Evolutionary conservation across 2,113 vertebrate species (phyloP).

Genomic region (Axis porcinus): DNA sequence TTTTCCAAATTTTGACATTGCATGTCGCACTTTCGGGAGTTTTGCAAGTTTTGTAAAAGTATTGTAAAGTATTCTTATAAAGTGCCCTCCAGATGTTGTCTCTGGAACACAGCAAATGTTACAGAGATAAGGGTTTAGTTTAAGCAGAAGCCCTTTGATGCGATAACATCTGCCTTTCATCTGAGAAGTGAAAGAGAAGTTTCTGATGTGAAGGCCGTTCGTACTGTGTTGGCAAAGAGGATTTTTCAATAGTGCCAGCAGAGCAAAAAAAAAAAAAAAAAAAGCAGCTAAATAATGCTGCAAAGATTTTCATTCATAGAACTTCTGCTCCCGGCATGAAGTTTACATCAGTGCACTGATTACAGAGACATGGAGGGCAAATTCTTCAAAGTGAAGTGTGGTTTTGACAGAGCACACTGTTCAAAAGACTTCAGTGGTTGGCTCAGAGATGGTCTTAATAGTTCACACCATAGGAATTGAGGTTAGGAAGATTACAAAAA

Average conservation of each 20-base stretch:
- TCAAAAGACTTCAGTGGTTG: not conserved
- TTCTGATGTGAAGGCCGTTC: not conserved
- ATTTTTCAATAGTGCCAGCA: not conserved
- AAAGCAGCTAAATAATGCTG: not conserved
- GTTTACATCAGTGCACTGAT: not conserved
- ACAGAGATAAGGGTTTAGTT: not conserved
- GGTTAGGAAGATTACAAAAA: not conserved
- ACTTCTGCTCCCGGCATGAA: rapidly evolving
- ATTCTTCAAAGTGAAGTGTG: not conserved
- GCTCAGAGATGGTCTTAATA: not conserved
- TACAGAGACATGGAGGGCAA: not conserved
- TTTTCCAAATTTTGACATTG: not conserved
- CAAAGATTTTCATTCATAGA: not conserved
- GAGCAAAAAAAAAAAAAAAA: not conserved
- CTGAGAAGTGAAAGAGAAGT: not conserved
- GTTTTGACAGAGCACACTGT: not conserved
- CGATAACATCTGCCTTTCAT: not conserved
- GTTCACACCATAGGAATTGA: not conserved
- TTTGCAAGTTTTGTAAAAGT: not conserved
- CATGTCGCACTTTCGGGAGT: rapidly evolving
- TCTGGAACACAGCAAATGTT: not conserved
- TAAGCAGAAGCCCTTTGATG: not conserved
- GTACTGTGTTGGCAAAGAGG: not conserved
- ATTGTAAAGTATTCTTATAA: not conserved
- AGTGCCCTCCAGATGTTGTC: not conserved